Base-by-base conservation (phyloP, 37 sponge, comb jelly and placozoan species). In the Spongia lamella region DNA sequence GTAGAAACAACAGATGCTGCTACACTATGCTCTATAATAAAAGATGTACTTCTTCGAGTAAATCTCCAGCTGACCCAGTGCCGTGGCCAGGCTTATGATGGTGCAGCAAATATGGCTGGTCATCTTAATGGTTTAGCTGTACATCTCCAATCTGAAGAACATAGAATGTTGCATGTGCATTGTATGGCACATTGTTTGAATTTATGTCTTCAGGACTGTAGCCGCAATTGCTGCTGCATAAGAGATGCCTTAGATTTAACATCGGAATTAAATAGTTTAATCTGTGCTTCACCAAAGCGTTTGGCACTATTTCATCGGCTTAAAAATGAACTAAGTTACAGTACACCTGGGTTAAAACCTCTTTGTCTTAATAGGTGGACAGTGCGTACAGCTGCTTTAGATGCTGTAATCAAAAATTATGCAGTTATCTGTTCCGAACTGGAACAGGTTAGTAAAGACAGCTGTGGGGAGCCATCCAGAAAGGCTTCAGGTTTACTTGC, bases 341-440 rank as follows among this genome's bases (percentile, higher is more conserved):
- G 60, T 20, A 43, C 56, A 22, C 70, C 72, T 58, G 22, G 29
- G 21, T 54, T 79, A 25, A 78, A 78, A 36, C 72, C 77, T 36
- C 79, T 75, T 9, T 79, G 74, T 31, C 80, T 72, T 49, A 79
- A 72, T 52, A 39, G 80, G 58, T 79, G 80, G 82, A 81, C 82
- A 3, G 82, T 81, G 22, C 82, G 74, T 26, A 79, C 81, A 32
- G 27, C 21, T 33, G 78, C 81, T 5, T 78, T 79, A 78, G 61
- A 79, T 33, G 58, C 81, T 27, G 77, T 79, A 57, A 27, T 79
- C n/a, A 56, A 75, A n/a, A 79, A 56, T 50, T 78, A 79, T 29
- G 74, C 9, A 37, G 73, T 53, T 35, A 51, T 79, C 9, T 57
- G 57, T 76, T 38, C 53, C 50, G 72, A 56, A 33, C 53, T 79